Evolutionary conservation across 2,888 invertebrate species (phyloP).

Genomic region (Chydorus sphaericus): DNA sequence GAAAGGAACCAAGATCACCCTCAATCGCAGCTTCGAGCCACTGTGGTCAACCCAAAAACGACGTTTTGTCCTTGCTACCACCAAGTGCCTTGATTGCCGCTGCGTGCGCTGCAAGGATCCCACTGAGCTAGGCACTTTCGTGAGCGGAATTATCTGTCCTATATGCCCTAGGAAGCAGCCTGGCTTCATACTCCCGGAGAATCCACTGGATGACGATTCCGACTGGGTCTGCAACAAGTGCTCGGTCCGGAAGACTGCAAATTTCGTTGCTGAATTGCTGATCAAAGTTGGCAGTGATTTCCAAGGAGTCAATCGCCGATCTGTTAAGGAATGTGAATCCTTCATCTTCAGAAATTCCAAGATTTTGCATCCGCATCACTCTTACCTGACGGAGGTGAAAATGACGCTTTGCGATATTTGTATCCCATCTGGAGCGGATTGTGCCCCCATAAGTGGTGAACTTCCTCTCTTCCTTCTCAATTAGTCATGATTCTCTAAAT

Average conservation of each 20-base stretch:
- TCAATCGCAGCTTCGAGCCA: constrained; percentile 70
- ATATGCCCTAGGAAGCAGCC: constrained; percentile 35
- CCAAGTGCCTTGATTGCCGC: constrained; percentile 59
- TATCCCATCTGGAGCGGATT: too few species aligned
- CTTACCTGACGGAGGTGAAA: constrained; percentile 57
- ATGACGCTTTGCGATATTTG: constrained; percentile 52
- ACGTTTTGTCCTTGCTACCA: constrained; percentile 52
- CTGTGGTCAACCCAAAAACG: constrained; percentile 65
- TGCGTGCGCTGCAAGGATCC: constrained; percentile 55
- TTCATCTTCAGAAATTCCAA: constrained; percentile 29
- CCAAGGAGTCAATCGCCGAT: constrained; percentile 16
- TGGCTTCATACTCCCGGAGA: constrained; percentile 45
- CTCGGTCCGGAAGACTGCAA: not conserved
- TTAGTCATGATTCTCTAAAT: too few species aligned
- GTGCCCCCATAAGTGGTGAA: too few species aligned
- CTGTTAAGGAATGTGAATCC: constrained; percentile 11
- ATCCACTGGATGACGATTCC: constrained; percentile 31
- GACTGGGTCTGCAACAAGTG: constrained; percentile 26
- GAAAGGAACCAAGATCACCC: constrained; percentile 52
- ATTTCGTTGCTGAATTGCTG: not conserved
- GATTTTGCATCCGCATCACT: constrained; percentile 51
- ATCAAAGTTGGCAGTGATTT: constrained; percentile 19
- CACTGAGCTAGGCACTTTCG: constrained; percentile 56
- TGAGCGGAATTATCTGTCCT: constrained; percentile 54
- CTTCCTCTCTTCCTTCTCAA: too few species aligned